phyloP scores from a whole-genome alignment of 2,888 invertebrate genomes.

The Ectemnius continuus region DNA sequence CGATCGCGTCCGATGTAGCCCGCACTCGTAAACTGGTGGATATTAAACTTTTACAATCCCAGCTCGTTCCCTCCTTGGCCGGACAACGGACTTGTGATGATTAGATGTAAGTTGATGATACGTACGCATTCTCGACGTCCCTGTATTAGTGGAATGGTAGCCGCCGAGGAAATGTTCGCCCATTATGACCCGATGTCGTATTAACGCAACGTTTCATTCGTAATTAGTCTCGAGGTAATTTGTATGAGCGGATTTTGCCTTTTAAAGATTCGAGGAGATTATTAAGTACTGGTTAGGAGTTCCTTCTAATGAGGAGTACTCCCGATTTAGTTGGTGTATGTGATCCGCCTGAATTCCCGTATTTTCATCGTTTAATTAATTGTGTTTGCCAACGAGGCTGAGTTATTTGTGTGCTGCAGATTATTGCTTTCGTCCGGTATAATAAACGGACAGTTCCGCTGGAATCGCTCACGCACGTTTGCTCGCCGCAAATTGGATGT shows the following conservation, averaged over 20 bases:
- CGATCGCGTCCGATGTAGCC: conserved; percentile 58
- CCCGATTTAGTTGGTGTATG: conserved; percentile 4
- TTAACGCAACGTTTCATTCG: too few species aligned
- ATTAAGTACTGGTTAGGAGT: too few species aligned
- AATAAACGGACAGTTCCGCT: conserved; percentile 1
- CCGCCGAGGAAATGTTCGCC: too few species aligned
- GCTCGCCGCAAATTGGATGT: neutral
- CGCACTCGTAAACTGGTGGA: conserved; percentile 75
- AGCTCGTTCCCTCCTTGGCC: conserved; percentile 65
- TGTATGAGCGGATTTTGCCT: too few species aligned
- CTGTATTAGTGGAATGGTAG: too few species aligned
- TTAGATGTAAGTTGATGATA: conserved; percentile 78
- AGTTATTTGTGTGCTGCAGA: conserved; percentile 21
- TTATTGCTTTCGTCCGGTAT: conserved; percentile 24
- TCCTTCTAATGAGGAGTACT: too few species aligned
- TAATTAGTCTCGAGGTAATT: too few species aligned
- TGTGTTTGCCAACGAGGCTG: conserved; percentile 22
- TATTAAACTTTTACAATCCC: conserved; percentile 77
- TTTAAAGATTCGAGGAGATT: too few species aligned
- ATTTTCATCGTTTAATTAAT: conserved; percentile 41
- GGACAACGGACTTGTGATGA: conserved; percentile 76
- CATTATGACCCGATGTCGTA: too few species aligned
- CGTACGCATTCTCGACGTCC: too few species aligned
- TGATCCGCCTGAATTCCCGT: conserved; percentile 1
- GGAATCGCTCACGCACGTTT: neutral